Conservation (phyloP, 2,113 vertebrate genomes). For the Callorhinus ursinus region DNA sequence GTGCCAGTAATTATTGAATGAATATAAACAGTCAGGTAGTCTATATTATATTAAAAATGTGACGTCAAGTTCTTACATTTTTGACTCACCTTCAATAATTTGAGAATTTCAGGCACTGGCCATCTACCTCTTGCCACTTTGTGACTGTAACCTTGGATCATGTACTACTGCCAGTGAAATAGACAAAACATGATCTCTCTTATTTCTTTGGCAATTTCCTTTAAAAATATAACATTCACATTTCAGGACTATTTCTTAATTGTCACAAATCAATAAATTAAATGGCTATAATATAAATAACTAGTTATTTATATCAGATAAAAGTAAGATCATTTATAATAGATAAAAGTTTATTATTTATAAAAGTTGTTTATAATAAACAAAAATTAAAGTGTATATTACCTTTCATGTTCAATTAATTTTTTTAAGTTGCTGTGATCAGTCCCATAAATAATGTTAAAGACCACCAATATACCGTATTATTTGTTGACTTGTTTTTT, state of each 20-base stretch:
- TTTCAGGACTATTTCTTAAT: neutral
- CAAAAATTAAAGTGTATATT: neutral
- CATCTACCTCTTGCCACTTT: neutral
- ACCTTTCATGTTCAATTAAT: neutral
- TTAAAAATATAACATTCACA: neutral
- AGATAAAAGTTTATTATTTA: neutral
- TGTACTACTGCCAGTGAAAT: neutral
- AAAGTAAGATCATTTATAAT: neutral
- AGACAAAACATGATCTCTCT: neutral
- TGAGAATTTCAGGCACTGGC: neutral
- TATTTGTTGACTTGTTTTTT: conserved; percentile 12
- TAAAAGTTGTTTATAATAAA: neutral
- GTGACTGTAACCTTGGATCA: neutral
- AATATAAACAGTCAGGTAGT: neutral
- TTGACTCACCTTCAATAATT: neutral
- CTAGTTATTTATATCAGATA: neutral
- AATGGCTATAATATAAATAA: neutral
- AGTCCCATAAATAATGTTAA: neutral
- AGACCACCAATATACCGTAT: neutral
- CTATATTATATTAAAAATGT: neutral
- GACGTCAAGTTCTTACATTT: neutral
- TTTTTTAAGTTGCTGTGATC: neutral
- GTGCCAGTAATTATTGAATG: neutral
- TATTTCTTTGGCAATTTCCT: neutral
- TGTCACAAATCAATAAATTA: neutral